Evolutionary conservation across 1,140 invertebrate genomes (phyloP).

Genomic region (Nasonia vitripennis): DNA sequence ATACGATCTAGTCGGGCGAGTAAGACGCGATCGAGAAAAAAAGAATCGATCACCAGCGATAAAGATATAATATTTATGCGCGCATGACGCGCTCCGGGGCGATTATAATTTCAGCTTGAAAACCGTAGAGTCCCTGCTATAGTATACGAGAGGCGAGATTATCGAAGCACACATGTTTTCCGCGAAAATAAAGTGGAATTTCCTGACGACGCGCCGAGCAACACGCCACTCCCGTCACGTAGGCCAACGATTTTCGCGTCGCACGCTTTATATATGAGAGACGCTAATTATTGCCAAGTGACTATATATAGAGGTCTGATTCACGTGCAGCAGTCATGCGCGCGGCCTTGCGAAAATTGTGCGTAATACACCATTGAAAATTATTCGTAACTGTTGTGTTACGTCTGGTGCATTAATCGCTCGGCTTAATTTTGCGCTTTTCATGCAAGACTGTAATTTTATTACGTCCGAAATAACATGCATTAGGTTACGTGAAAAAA

Average conservation of each 20-base stretch:
- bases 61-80: background rate
- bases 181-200: slow-evolving; percentile 1
- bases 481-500: background rate
- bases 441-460: too few species aligned
- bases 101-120: background rate
- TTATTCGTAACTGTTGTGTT: too few species aligned
- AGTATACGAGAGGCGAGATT: background rate
- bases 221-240: slow-evolving; percentile 35
- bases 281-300: background rate
- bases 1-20: too few species aligned
- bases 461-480: too few species aligned
- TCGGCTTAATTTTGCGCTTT: too few species aligned
- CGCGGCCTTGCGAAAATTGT: too few species aligned
- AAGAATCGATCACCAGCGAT: background rate
- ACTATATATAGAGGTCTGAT: too few species aligned
- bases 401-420: too few species aligned
- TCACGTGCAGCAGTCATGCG: too few species aligned
- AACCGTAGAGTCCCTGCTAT: background rate
- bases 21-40: too few species aligned
- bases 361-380: too few species aligned
- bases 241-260: slow-evolving; percentile 22
- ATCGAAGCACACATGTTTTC: background rate
- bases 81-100: background rate
- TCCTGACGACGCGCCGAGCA: background rate
- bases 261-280: background rate